phyloP scores from a whole-genome alignment of 64 coral and sea anemone genomes.

The Dendrophyllia cribrosa region DNA sequence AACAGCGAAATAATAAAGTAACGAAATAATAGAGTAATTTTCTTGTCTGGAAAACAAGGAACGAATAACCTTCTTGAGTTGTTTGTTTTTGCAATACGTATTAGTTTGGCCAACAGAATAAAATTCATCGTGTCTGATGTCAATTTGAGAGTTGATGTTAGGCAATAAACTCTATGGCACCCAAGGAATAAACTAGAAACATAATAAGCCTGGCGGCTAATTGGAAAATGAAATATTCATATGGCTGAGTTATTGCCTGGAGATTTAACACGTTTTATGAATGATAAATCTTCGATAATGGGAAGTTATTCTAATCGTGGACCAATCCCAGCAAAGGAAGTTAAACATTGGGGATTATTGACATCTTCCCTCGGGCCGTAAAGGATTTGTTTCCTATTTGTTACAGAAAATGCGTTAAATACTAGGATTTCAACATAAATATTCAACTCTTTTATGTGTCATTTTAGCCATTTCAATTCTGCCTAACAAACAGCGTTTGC shows the following conservation, averaged over 20 bases:
- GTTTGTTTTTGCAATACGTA: neutral
- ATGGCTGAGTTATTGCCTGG: neutral
- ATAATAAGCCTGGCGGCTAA: neutral
- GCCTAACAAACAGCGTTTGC: too few relatives aligned
- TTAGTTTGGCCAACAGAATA: neutral
- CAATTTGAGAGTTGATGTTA: neutral
- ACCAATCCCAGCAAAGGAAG: neutral
- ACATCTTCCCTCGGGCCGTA: neutral
- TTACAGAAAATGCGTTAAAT: neutral
- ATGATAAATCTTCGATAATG: neutral
- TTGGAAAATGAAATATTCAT: conserved; percentile 17
- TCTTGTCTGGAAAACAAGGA: neutral
- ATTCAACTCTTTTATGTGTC: too few relatives aligned
- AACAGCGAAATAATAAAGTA: neutral
- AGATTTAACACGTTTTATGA: neutral
- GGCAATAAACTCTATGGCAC: too few relatives aligned
- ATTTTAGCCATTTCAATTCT: too few relatives aligned
- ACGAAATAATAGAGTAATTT: neutral
- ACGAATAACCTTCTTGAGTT: neutral
- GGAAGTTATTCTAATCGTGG: neutral
- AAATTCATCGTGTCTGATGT: neutral
- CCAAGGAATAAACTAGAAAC: neutral
- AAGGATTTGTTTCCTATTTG: neutral
- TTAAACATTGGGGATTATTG: too few relatives aligned
- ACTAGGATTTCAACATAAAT: neutral